Evolutionary conservation across 2,797 vertebrate genomes (phyloP), one percentile per base, ranked within the genome.

Genomic region (Myoxocephalus aenaeus): DNA sequence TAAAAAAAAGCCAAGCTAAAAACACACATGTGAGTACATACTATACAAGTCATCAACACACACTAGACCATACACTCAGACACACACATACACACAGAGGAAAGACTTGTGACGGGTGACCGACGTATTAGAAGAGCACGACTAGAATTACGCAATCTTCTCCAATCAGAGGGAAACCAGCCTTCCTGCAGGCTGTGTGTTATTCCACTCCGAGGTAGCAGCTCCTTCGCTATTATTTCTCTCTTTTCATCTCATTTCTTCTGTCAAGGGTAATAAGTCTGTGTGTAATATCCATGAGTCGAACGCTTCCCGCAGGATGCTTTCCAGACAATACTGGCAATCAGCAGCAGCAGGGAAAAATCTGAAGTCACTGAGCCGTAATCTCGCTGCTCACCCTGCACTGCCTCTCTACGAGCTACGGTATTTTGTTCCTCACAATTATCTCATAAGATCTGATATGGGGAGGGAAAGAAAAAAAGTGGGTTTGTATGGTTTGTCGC

Each of bases 201-300:
- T 81, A 80, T 81, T 87, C 83, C 69, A 80, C 75, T 86, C 80
- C 0, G 62, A 86, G 84, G 86, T 81, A 72, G 70, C 65, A 46
- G 80, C 86, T 89, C 83, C 86, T 75, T 89, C 12, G 50, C 83
- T 77, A 84, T 91, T 90, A 89, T 87, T 87, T 84, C 77, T 81
- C 73, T 84, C 87, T 90, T 90, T 90, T 91, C 82, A 90, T 92
- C 85, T 88, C 68, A 77, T 90, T 90, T 86, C 84, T 87, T 87
- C 81, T 86, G 85, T 91, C 84, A 83, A 88, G 89, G 87, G 83
- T 84, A 87, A 92, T 88, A 92, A 83, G 80, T 87, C 82, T 84
- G 78, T 61, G 74, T 86, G 87, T 87, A 90, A 90, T 78, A 92
- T 89, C 84, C 81, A 80, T 63, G 72, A 88, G 83, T 87, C 34